A percentile compares a stretch with the other conserved stretches of the same genome.
Evolutionary conservation across 2,113 vertebrate genomes (phyloP).

Genomic region (Muntiacus reevesi): DNA sequence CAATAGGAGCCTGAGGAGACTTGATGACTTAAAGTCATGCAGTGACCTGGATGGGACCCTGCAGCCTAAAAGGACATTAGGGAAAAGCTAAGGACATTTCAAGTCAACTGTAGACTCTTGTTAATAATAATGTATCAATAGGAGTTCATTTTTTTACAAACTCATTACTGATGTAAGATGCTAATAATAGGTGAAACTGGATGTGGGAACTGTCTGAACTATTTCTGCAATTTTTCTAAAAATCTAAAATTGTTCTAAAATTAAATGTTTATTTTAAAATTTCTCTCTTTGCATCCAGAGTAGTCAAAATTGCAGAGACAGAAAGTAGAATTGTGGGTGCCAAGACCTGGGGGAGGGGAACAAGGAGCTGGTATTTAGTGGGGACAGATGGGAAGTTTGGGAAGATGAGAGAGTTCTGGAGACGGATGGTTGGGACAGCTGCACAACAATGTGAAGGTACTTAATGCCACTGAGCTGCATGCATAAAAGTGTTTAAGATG

Average conservation of each 20-base stretch:
- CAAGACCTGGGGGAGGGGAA: fast-evolving
- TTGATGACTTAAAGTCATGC: fast-evolving
- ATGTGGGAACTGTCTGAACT: neutral
- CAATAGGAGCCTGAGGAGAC: neutral
- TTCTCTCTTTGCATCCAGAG: neutral
- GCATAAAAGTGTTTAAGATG: fast-evolving
- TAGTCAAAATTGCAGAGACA: neutral
- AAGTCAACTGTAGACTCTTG: too few relatives aligned
- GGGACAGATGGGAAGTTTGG: neutral
- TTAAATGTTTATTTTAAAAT: neutral
- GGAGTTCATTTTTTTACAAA: neutral
- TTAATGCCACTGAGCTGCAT: fast-evolving
- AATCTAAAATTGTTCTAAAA: neutral
- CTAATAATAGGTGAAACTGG: neutral
- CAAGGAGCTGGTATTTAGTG: fast-evolving
- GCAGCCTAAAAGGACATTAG: neutral
- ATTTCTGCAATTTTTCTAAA: neutral
- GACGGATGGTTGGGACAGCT: fast-evolving
- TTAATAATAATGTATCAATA: fast-evolving
- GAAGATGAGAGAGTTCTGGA: too few relatives aligned
- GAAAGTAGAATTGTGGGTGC: neutral
- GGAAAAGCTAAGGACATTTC: neutral
- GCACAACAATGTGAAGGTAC: fast-evolving
- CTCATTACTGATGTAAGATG: neutral
- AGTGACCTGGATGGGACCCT: neutral